These are phyloP conservation scores for Coccyzus lansbergi DNA, from an alignment of 2,797 vertebrate species.

Conservation along the genomic window DNA sequence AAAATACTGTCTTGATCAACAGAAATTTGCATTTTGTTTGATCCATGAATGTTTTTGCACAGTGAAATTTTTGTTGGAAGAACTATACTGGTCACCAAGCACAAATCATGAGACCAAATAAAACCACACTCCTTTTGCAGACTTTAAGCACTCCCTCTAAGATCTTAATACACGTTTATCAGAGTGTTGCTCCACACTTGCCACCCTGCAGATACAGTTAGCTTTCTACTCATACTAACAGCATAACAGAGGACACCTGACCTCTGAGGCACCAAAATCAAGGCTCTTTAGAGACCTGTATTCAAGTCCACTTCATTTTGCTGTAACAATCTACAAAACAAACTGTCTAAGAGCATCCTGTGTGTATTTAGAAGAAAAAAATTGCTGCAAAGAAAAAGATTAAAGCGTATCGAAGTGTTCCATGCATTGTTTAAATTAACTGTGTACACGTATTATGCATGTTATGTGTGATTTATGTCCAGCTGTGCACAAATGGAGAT, in stretches of 20 bases:
- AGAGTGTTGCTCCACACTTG: not conserved
- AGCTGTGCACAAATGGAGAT: not conserved
- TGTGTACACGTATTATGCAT: not conserved
- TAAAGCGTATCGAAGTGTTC: not conserved
- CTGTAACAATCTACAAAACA: not conserved
- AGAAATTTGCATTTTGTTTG: not conserved
- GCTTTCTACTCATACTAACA: not conserved
- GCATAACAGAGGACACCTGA: not conserved
- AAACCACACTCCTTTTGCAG: not conserved
- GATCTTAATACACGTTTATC: not conserved
- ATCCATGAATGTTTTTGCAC: too few relatives aligned
- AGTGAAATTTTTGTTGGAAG: not conserved
- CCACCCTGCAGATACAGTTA: not conserved
- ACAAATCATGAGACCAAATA: not conserved
- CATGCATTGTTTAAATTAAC: not conserved
- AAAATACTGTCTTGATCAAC: not conserved
- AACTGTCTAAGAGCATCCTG: not conserved
- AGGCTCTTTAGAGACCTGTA: not conserved
- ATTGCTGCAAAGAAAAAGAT: not conserved
- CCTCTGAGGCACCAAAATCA: not conserved
- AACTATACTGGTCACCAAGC: not conserved
- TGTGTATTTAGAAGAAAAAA: not conserved
- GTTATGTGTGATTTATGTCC: not conserved
- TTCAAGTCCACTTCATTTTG: not conserved
- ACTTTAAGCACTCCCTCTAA: not conserved